Evolutionary conservation across 2,888 invertebrate species (phyloP).

Genomic region (Drosophila testacea): DNA sequence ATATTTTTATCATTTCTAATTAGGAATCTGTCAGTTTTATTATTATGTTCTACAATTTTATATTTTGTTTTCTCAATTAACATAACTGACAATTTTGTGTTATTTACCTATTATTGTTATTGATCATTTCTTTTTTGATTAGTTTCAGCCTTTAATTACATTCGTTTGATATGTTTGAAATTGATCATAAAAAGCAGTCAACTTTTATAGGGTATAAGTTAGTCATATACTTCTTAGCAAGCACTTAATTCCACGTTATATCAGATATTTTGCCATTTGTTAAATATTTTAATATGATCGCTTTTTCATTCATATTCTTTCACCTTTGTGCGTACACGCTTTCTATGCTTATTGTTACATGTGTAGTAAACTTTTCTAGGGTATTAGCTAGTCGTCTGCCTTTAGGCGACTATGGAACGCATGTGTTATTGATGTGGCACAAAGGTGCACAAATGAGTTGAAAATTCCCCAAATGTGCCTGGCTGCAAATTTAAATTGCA

Average conservation of each 20-base stretch:
- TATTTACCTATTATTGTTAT: too few species aligned
- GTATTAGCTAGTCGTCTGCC: slow-evolving; percentile 3
- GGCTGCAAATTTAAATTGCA: slow-evolving; percentile 32
- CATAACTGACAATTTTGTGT: too few species aligned
- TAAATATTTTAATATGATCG: too few species aligned
- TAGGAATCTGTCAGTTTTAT: too few species aligned
- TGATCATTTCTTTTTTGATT: too few species aligned
- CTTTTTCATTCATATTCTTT: background rate
- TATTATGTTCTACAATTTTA: too few species aligned
- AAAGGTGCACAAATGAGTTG: slow-evolving; percentile 56
- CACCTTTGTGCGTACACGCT: background rate
- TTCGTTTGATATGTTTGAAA: slow-evolving; percentile 19
- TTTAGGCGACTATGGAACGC: background rate
- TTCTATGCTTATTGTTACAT: background rate
- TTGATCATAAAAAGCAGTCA: too few species aligned
- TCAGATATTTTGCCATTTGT: background rate
- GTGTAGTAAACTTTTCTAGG: background rate
- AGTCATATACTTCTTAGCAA: background rate
- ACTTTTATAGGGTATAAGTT: too few species aligned
- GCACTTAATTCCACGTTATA: too few species aligned
- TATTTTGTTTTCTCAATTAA: too few species aligned
- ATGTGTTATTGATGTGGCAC: slow-evolving; percentile 29
- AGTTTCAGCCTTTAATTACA: background rate
- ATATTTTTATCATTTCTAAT: too few species aligned
- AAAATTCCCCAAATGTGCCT: slow-evolving; percentile 60